Evolutionary conservation across 2,113 vertebrate genomes (phyloP).

Genomic region (Aplodontia rufa): DNA sequence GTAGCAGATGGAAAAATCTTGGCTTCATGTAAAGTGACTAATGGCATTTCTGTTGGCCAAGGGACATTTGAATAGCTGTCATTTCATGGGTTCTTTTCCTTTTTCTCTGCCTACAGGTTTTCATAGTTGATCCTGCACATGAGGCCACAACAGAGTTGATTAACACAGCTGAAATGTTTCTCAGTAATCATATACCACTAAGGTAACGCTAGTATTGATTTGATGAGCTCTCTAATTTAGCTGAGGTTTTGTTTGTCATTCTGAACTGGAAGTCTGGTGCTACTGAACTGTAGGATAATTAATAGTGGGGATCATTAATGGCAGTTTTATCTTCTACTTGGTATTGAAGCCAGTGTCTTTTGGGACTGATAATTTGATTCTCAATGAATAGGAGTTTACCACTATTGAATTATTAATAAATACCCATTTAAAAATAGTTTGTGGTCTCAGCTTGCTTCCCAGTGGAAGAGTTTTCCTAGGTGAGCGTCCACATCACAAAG

Average conservation of each 20-base stretch:
- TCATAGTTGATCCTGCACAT: slow-evolving; percentile 93
- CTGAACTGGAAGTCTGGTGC: neutral
- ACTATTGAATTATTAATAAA: slow-evolving; percentile 51
- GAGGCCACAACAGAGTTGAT: slow-evolving; percentile 91
- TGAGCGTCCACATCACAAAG: neutral
- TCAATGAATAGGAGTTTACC: neutral
- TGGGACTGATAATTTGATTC: slow-evolving; percentile 50
- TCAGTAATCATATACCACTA: slow-evolving; percentile 96
- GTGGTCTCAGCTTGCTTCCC: neutral
- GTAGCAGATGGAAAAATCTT: neutral
- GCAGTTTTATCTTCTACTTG: slow-evolving; percentile 38
- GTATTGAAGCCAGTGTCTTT: slow-evolving; percentile 27
- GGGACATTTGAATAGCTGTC: neutral
- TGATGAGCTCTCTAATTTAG: neutral
- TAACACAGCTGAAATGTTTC: slow-evolving; percentile 97
- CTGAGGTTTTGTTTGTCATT: slow-evolving; percentile 47
- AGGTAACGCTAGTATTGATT: slow-evolving; percentile 84
- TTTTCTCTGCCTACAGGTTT: slow-evolving; percentile 85
- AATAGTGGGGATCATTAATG: slow-evolving; percentile 7
- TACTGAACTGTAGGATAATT: slow-evolving; percentile 32
- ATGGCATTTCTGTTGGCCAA: neutral
- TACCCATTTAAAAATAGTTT: neutral
- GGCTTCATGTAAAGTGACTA: neutral
- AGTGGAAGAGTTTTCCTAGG: neutral
- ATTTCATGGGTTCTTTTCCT: slow-evolving; percentile 37